These are phyloP conservation scores for Garrulus glandarius DNA, from an alignment of 2,797 vertebrate species.

Conservation along the genomic window DNA sequence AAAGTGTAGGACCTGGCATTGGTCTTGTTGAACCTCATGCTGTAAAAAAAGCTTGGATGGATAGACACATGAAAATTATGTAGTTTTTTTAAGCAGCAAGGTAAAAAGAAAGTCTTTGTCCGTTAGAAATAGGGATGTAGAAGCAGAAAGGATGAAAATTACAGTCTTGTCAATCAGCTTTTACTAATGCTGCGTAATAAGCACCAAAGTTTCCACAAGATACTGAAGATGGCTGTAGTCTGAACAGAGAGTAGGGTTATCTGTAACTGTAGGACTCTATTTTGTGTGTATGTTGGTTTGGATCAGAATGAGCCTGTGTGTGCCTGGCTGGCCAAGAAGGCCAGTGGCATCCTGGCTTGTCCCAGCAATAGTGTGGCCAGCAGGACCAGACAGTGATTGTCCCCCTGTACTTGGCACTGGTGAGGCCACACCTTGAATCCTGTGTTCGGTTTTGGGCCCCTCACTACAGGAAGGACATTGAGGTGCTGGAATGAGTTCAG, in stretches of 20 bases:
- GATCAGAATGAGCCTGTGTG: background rate
- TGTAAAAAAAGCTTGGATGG: background rate
- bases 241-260: background rate
- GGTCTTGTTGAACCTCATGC: background rate
- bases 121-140: background rate
- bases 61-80: rapidly evolving
- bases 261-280: background rate
- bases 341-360: background rate
- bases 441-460: background rate
- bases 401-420: rapidly evolving
- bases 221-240: background rate
- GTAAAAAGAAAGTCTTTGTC: background rate
- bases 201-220: background rate
- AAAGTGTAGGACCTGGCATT: background rate
- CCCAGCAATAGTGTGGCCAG: background rate
- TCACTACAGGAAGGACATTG: background rate
- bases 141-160: background rate
- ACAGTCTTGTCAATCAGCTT: background rate
- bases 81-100: background rate
- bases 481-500: rapidly evolving
- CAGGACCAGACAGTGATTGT: background rate
- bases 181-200: background rate
- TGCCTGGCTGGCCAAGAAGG: background rate
- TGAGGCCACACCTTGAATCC: background rate
- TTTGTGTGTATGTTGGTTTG: background rate